Conservation (phyloP, 2,888 invertebrate species). For the Meta bourneti region DNA sequence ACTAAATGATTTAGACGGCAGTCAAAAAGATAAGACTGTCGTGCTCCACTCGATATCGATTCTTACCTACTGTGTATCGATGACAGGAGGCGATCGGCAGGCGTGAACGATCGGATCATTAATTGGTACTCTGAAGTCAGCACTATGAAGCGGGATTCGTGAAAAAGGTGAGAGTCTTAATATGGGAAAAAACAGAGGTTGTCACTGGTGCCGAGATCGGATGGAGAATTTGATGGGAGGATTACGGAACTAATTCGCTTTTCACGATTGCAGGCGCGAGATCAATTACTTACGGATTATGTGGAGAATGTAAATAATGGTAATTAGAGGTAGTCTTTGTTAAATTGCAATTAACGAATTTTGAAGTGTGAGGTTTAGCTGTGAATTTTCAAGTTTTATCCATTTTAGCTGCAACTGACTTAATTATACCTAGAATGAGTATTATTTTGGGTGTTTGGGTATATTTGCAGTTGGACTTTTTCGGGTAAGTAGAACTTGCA, state of each 20-base stretch:
- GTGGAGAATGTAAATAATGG: background rate
- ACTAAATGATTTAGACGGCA: conserved; percentile 68
- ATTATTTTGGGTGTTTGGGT: no score
- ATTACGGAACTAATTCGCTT: background rate
- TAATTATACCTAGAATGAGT: background rate
- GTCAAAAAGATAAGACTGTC: conserved; percentile 61
- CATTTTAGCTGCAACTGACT: background rate
- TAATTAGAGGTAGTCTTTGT: background rate
- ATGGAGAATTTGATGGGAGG: no score
- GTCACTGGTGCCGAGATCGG: background rate
- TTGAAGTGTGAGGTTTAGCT: background rate
- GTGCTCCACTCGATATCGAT: conserved; percentile 64
- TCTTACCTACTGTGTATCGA: conserved; percentile 54
- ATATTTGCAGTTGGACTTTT: no score
- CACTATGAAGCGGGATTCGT: conserved; percentile 4
- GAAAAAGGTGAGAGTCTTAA: background rate
- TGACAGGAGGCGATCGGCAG: conserved; percentile 57
- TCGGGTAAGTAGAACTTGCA: no score
- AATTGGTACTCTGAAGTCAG: conserved; percentile 50
- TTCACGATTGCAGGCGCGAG: background rate
- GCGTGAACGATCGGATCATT: conserved; percentile 63
- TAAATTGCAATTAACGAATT: background rate
- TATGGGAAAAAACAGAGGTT: background rate
- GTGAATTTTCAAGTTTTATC: background rate
- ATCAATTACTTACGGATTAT: background rate